Evolutionary conservation across 2,888 invertebrate species (phyloP), one percentile per base, ranked within the genome.

Genomic region (Platypus cylindrus): DNA sequence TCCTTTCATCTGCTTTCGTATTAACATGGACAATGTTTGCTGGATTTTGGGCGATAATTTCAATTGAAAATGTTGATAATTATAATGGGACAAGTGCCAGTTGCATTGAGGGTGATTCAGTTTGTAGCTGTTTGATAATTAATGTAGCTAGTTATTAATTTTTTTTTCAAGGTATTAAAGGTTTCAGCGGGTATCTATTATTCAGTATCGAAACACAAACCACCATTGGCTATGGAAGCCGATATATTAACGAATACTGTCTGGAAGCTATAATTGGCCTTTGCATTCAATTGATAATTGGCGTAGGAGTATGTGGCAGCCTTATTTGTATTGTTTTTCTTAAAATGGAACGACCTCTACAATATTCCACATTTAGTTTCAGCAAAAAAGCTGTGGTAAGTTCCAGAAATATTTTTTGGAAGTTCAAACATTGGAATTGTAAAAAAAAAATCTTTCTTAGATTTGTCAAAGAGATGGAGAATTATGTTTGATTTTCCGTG

Each of bases 161-260:
- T 20, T 20, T 20, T 20, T 5, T 5, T 7, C 41, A 23, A 51
- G 76, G 76, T 0, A 73, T 74, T 0, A 62, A 65, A 0, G 68
- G 68, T 11, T 76, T 77, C 38, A 70, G 73, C 17, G 75, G 74
- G 0, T 66, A 75, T 40, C 71, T 89, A 40, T 71, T 89, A 56
- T 86, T 89, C 67, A 82, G 85, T 25, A 75, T 90, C 39, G 90
- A 91, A 59, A 87, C 86, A 1, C 62, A 73, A 66, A 73, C 74
- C 51, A 75, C 86, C 0, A 84, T 87, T 23, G 90, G 89, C 1
- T 90, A 86, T 53, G 89, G 89, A 1, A 73, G 73, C 12, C 69
- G 87, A 38, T 80, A 73, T 54, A 82, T 84, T 0, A 48, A 37
- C 24, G 82, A 84, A 46, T 78, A 85, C 52, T 91, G 90, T 53